Conservation (phyloP, 2,797 vertebrate genomes). For the Sarcophilus harrisii region DNA sequence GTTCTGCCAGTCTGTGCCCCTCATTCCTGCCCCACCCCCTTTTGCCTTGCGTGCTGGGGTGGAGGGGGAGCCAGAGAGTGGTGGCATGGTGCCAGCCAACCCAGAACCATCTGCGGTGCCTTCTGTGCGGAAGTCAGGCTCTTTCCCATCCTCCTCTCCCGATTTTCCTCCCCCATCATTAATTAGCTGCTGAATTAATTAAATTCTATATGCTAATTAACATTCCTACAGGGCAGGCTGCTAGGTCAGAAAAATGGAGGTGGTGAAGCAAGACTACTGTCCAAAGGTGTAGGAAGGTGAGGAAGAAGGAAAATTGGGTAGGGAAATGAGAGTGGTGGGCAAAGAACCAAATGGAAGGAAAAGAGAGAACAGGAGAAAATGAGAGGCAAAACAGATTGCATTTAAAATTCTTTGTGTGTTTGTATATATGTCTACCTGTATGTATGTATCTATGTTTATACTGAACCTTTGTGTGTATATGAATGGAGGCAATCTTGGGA, state of each 20-base stretch:
- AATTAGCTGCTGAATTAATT: constrained; percentile 84
- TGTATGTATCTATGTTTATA: not conserved
- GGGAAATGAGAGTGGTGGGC: constrained; percentile 3
- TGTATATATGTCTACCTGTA: not conserved
- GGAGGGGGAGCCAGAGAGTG: constrained; percentile 45
- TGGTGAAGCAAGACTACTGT: constrained; percentile 63
- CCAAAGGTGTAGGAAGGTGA: constrained; percentile 40
- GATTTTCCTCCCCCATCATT: constrained; percentile 70
- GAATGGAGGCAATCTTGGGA: constrained; percentile 1
- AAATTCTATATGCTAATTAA: constrained; percentile 80
- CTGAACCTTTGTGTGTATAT: not conserved
- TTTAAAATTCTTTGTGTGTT: not conserved
- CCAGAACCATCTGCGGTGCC: constrained; percentile 77
- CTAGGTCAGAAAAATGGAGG: constrained; percentile 64
- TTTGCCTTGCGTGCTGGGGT: constrained; percentile 30
- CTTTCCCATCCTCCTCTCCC: constrained; percentile 50
- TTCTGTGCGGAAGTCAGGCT: constrained; percentile 63
- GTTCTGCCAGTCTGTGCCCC: constrained; percentile 71
- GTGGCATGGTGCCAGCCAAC: constrained; percentile 80
- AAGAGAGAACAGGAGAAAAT: constrained; percentile 14
- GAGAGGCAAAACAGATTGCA: not conserved
- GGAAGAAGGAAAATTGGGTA: not conserved
- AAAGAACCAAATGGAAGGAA: constrained; percentile 42
- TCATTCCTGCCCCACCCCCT: constrained; percentile 71
- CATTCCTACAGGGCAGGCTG: constrained; percentile 74